Base-by-base conservation (phyloP, 1,140 invertebrate species). In the Apis dorsata region DNA sequence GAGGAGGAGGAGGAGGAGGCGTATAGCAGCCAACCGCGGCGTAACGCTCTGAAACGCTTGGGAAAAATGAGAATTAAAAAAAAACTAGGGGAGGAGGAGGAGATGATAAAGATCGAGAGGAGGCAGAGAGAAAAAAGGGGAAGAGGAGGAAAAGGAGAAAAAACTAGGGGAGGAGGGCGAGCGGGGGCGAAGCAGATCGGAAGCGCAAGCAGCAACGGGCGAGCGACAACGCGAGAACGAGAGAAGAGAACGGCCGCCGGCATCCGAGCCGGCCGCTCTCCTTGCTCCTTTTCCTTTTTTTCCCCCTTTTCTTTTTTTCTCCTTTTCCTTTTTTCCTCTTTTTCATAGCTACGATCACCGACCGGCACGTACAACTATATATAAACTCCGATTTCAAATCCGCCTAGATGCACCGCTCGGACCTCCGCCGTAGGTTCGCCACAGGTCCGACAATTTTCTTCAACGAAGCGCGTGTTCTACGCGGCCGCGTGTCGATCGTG, bases 11-110 rank as follows among this genome's bases (percentile, higher is more conserved):
- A 13, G 19, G 72, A 15, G 68, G 68, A 66, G 79, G 79, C 73
- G 77, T 76, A 66, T 76, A 63, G 81, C 84, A 83, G 86, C 79
- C 83, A 79, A 89, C 79, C 79, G 79, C 74, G 49, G 84, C 88
- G 92, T 92, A 93, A 93, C 92, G 92, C 91, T 93, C 92, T 93
- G 78, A 91, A 93, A 93, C 90, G 55, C 83, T 63, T 81, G 78
- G 77, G 34, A 44, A 55, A 88, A 88, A 88, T 59, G 88, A 88
- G 86, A 88, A 87, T 63, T 28, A 24, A 63, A 63, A 24, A 63
- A 63, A 28, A 28, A 55, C 53, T 0, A 0, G 34, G 34, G 3
- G 34, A 44, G 34, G 0, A 44, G 34, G 0, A 44, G 34, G 4
- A 44, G 34, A 44, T 44, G 5, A 44, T 34, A 34, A 34, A 34